These are phyloP conservation scores for Thymallus thymallus DNA, from an alignment of 2,113 vertebrate genomes.

Conservation along the genomic window DNA sequence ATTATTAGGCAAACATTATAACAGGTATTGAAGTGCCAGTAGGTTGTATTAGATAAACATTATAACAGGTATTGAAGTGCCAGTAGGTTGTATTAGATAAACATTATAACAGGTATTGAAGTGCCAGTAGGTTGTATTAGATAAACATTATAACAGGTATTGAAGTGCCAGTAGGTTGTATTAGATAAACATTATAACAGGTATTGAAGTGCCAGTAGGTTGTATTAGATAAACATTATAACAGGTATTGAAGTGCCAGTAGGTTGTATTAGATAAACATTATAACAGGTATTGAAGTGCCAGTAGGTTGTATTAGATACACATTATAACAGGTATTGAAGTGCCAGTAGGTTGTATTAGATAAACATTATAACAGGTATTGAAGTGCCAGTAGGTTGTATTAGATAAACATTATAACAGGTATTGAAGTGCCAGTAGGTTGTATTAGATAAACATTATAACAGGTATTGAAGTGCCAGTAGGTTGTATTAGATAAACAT, in stretches of 20 bases:
- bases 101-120: neutral
- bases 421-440: neutral
- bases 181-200: neutral
- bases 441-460: neutral
- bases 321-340: neutral
- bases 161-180: neutral
- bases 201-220: neutral
- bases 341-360: neutral
- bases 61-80: neutral
- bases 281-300: neutral
- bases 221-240: neutral
- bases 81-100: neutral
- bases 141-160: neutral
- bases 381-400: neutral
- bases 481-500: neutral
- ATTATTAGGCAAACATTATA: neutral
- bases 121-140: neutral
- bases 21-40: neutral
- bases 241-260: neutral
- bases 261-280: neutral
- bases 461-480: neutral
- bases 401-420: neutral
- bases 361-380: neutral
- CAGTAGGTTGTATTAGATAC: neutral
- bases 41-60: neutral